Percentiles rank a stretch among this genome's conserved stretches.
Evolutionary conservation across 2,888 invertebrate species (phyloP).

Genomic region (Rhaphigaster nebulosa): DNA sequence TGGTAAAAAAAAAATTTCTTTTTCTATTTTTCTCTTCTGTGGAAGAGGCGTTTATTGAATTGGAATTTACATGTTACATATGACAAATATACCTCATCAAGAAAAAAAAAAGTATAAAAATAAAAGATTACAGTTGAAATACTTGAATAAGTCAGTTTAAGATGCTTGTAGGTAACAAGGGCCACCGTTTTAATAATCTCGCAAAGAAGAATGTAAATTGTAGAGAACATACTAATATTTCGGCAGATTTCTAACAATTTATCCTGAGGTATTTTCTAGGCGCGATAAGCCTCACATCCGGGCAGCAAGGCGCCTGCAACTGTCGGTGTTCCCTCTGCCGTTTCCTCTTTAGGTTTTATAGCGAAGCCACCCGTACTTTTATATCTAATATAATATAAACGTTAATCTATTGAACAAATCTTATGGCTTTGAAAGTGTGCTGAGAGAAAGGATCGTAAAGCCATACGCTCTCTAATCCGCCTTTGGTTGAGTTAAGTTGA

Average conservation of each 20-base stretch:
- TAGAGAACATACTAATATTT: background rate
- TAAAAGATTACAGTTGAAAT: too few relatives aligned
- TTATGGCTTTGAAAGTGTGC: constrained; percentile 14
- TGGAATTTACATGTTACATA: too few relatives aligned
- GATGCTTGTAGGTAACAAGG: too few relatives aligned
- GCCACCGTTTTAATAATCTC: too few relatives aligned
- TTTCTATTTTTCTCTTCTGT: too few relatives aligned
- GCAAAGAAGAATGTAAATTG: too few relatives aligned
- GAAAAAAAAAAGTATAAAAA: too few relatives aligned
- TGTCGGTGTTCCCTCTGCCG: background rate
- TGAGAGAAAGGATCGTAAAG: constrained; percentile 10
- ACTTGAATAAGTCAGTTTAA: too few relatives aligned
- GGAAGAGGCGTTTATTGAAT: too few relatives aligned
- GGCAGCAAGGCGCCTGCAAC: background rate
- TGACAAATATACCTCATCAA: too few relatives aligned
- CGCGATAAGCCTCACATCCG: background rate
- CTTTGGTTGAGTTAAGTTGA: background rate
- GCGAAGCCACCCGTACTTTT: background rate
- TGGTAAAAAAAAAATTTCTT: too few relatives aligned
- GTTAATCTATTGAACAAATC: background rate
- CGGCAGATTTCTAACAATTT: background rate
- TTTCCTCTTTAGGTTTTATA: background rate
- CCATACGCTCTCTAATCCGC: background rate
- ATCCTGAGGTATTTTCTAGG: background rate
- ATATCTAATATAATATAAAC: constrained; percentile 2